Conservation (phyloP, 2,888 invertebrate genomes). For the Spatulosminthurus flaviceps region DNA sequence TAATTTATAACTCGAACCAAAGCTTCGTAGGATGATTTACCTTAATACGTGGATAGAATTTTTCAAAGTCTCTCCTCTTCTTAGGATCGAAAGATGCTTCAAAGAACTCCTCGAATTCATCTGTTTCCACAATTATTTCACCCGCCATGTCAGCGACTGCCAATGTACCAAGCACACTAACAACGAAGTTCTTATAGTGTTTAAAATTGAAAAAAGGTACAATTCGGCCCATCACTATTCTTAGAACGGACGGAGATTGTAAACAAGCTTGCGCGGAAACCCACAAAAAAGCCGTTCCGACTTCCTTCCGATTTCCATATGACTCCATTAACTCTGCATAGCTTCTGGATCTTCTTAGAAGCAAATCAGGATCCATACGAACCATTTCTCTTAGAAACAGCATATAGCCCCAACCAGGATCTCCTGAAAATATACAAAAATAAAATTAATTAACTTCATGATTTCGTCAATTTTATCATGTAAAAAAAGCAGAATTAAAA, state of each 20-base stretch:
- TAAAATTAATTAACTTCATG: neutral
- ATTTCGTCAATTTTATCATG: too few relatives aligned
- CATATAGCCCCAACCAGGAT: constrained; percentile 61
- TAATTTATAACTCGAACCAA: too few relatives aligned
- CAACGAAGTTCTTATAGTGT: constrained; percentile 61
- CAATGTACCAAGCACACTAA: constrained; percentile 46
- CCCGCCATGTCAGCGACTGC: constrained; percentile 59
- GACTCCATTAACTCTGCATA: constrained; percentile 62
- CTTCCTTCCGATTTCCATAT: constrained; percentile 62
- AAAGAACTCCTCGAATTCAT: constrained; percentile 63
- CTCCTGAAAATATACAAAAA: constrained; percentile 50
- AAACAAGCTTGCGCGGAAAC: constrained; percentile 61
- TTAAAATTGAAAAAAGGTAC: constrained; percentile 63
- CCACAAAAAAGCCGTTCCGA: constrained; percentile 61
- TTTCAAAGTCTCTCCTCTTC: constrained; percentile 61
- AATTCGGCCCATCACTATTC: constrained; percentile 61
- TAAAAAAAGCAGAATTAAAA: too few relatives aligned
- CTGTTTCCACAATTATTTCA: constrained; percentile 59
- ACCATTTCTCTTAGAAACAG: constrained; percentile 62
- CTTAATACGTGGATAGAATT: constrained; percentile 62
- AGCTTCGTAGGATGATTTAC: constrained; percentile 50
- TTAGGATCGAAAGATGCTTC: constrained; percentile 62
- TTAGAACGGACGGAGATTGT: constrained; percentile 61
- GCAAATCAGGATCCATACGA: constrained; percentile 58
- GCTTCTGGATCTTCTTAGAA: constrained; percentile 54